phyloP scores from a whole-genome alignment of 53 echinoderm and acorn worm genomes.

The Mesocentrotus franciscanus region DNA sequence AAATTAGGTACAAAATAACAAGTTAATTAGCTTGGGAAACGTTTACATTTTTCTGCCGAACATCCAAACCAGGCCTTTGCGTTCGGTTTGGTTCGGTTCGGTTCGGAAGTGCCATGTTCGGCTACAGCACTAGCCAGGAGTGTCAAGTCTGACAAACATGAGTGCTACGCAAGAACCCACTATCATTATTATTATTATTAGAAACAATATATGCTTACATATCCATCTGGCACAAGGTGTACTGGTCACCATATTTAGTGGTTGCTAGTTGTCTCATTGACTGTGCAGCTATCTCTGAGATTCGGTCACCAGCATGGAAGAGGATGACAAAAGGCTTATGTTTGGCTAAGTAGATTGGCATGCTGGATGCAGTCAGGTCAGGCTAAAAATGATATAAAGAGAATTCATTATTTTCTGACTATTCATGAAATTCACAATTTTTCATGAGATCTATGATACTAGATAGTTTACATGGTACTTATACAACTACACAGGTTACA shows the following conservation, averaged over 20 bases:
- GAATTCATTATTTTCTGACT: background rate
- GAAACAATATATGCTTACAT: constrained; percentile 64
- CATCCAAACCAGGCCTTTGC: too few relatives aligned
- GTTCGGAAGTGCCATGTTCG: too few relatives aligned
- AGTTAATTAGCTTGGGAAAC: too few relatives aligned
- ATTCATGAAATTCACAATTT: background rate
- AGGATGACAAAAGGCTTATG: constrained; percentile 79
- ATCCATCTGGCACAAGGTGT: constrained; percentile 70
- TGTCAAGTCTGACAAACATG: too few relatives aligned
- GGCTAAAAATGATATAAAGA: constrained; percentile 68
- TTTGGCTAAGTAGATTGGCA: constrained; percentile 70
- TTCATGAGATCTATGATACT: background rate
- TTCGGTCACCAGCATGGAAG: constrained; percentile 74
- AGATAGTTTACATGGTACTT: background rate
- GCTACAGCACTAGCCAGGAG: too few relatives aligned
- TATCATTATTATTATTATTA: background rate
- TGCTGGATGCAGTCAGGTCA: constrained; percentile 78
- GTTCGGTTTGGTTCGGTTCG: too few relatives aligned
- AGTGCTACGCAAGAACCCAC: too few relatives aligned
- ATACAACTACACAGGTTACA: background rate
- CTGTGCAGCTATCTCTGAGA: constrained; percentile 69
- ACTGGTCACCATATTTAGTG: background rate
- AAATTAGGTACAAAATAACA: too few relatives aligned
- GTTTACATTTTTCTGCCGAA: too few relatives aligned
- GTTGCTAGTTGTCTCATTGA: constrained; percentile 35